Evolutionary conservation across 2,888 invertebrate genomes (phyloP), one percentile per base, ranked within the genome.

Genomic region (Sinelater perroti): DNA sequence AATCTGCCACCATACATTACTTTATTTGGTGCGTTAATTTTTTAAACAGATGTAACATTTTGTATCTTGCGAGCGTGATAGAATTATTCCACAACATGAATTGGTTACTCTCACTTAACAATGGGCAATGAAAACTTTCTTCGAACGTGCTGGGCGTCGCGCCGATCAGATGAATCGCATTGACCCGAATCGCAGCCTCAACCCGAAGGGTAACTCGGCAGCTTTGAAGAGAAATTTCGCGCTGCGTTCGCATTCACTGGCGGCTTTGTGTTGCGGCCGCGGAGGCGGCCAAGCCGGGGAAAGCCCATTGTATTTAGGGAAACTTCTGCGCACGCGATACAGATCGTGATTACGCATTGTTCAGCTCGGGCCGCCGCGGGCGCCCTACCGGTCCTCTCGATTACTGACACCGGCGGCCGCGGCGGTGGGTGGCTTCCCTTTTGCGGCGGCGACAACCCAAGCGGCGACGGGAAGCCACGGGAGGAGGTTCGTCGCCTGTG

Each of bases 271-370:
- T 52, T 33, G 44, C 35, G 38, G 24, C 17, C 46, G 26, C 28
- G 33, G 54, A 54, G 54, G 54, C 54, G 54, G 45, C 28, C 46
- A 52, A 31, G 38, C 47, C 50, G 56, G 52, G 35, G 57, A 57
- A 57, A 57, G 57, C 18, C 46, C 26, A 38, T 52, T 46, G 44
- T 57, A 45, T 50, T 50, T 56, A 44, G n/a, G 11, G 13, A 44
- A 51, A 56, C 52, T 35, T 45, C 50, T 51, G 21, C 38, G 17
- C 18, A 35, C 35, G 24, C 49, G 56, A 50, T 56, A 44, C 18
- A 56, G 36, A 45, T 44, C 51, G 51, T 56, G 56, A 50, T 56
- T 56, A 56, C 50, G 56, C 56, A 51, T 56, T 56, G 56, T 56
- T 56, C 45, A 38, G 51, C 51, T 45, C 13, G 44, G 51, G 38